Evolutionary conservation across 2,797 vertebrate genomes (phyloP).

Genomic region (Ctenochaetus hawaiiensis): DNA sequence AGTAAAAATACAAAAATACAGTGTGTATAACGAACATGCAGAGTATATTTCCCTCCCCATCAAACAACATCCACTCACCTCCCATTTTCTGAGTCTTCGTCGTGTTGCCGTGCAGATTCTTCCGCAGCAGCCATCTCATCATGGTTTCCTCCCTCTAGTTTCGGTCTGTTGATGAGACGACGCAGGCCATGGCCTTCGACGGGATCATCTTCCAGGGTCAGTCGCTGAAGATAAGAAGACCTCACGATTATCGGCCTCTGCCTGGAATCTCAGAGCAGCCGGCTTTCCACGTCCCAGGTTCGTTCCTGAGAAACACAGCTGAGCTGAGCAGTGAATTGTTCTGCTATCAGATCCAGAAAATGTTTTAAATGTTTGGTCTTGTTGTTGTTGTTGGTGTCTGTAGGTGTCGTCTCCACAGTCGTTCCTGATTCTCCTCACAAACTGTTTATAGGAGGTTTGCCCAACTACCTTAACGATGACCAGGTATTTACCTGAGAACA

Average conservation of each 20-base stretch:
- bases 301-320: neutral
- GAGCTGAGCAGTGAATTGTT: rapidly evolving
- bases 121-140: neutral
- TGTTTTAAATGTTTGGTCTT: neutral
- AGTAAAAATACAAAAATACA: no score
- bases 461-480: constrained; percentile 87
- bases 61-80: no score
- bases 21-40: no score
- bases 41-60: no score
- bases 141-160: constrained; percentile 65
- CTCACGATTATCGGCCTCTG: constrained; percentile 85
- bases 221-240: constrained; percentile 85
- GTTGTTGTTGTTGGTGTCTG: no score
- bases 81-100: no score
- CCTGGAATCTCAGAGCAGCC: constrained; percentile 87
- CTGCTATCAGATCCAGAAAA: rapidly evolving
- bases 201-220: constrained; percentile 87
- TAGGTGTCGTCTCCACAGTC: constrained; percentile 88
- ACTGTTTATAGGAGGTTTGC: constrained; percentile 87
- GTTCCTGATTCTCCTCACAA: constrained; percentile 87
- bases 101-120: no score
- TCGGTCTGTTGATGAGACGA: constrained; percentile 86
- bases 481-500: constrained; percentile 78
- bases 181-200: constrained; percentile 87
- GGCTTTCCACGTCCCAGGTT: constrained; percentile 86